Base-by-base conservation (phyloP, 2,113 vertebrate genomes). In the Ceyx cyanopectus region DNA sequence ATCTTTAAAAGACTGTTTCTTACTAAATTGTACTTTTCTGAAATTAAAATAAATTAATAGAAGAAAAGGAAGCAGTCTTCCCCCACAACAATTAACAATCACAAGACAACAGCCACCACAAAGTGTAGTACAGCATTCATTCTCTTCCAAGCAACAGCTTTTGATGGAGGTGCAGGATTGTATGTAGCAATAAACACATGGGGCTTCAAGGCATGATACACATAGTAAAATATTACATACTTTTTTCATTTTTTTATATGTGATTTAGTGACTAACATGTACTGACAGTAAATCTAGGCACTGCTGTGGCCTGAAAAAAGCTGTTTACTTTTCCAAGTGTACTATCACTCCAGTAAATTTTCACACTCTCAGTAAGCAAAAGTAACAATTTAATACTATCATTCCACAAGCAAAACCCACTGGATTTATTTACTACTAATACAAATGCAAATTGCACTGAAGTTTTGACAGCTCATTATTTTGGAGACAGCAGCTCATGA, bases 391-490 rank as follows among this genome's bases (percentile, higher is more conserved):
- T 78, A 76, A 72, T 60, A 37, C 26, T 70, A 40, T 80, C 60
- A 37, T 72, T 94, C 84, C 37, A 29, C 32, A 66, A 79, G 45
- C 5, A 45, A 46, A 90, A 66, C 7, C 1, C 20, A 16, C 41
- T 67, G 43, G 50, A 72, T 85, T 92, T 92, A 87, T 85, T 84
- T 73, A 45, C 67, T 60, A 41, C 54, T 89, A 73, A 62, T 26
- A 43, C 1, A 0, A 66, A 74, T 66, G 22, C 46, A 85, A 29
- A 57, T 81, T 48, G 19, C n/a, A 23, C 32, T 57, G 82, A 73
- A 82, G 32, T 41, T 93, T 91, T 85, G 72, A 92, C 85, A 93
- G 54, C 32, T 93, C 57, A 83, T 89, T 95, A 60, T 87, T 92
- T 67, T 70, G 43, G 54, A 67, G 58, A 56, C 27, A 85, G 68